Percentiles rank a stretch among this genome's conserved stretches.
Evolutionary conservation across 2,113 vertebrate genomes (phyloP).

Genomic region (Cyprinodon tularosa): DNA sequence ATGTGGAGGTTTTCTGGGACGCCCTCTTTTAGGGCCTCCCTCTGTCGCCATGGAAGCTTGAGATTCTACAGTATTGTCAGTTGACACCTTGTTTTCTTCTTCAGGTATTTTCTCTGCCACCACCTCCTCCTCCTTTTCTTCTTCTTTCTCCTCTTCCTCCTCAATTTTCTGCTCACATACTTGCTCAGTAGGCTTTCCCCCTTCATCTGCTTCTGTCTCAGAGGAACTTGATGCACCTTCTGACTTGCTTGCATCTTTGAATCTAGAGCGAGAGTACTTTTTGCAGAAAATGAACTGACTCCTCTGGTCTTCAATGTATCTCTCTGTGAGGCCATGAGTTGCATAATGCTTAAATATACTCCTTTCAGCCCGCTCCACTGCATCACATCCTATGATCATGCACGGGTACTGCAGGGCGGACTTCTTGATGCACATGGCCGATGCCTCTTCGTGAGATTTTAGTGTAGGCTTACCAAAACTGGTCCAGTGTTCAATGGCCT

Average conservation of each 20-base stretch:
- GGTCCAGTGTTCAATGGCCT: slow-evolving; percentile 77
- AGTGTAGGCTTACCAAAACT: slow-evolving; percentile 82
- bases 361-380: slow-evolving; percentile 90
- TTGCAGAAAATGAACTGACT: slow-evolving; percentile 94
- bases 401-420: slow-evolving; percentile 93
- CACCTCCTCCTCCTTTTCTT: slow-evolving; percentile 53
- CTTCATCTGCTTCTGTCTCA: slow-evolving; percentile 73
- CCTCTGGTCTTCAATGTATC: slow-evolving; percentile 91
- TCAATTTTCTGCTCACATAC: background rate
- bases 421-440: slow-evolving; percentile 90
- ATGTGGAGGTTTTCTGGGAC: slow-evolving; percentile 81
- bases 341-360: slow-evolving; percentile 96
- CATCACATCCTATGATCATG: slow-evolving; percentile 96
- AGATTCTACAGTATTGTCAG: slow-evolving; percentile 65
- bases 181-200: slow-evolving; percentile 42
- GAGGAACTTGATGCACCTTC: slow-evolving; percentile 68
- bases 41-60: slow-evolving; percentile 61
- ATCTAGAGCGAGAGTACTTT: slow-evolving; percentile 77
- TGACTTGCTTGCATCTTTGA: slow-evolving; percentile 76
- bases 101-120: slow-evolving; percentile 49
- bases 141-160: background rate
- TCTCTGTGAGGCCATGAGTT: slow-evolving; percentile 93
- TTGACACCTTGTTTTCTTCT: slow-evolving; percentile 64
- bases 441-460: slow-evolving; percentile 90
- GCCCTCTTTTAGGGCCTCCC: slow-evolving; percentile 82